These are phyloP conservation scores for Calliphora vicina DNA, from an alignment of 1,140 invertebrate species.

Conservation along the genomic window DNA sequence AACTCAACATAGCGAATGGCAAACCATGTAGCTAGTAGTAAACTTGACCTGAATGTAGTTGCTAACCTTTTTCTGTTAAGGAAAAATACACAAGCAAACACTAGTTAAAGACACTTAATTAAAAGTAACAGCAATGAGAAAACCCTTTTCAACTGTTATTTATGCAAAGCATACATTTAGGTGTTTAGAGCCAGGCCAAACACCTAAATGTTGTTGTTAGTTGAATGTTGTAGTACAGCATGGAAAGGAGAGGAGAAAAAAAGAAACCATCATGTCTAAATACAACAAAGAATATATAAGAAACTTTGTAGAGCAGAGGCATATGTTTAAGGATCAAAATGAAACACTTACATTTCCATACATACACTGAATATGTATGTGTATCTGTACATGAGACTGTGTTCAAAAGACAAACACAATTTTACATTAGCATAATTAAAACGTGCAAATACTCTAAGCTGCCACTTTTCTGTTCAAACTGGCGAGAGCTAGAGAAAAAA, in stretches of 20 bases:
- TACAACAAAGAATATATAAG: no score
- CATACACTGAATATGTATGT: no score
- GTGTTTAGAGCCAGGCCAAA: background rate
- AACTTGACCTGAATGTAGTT: background rate
- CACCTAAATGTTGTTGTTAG: no score
- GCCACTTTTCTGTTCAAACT: background rate
- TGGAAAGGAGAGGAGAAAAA: no score
- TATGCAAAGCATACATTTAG: background rate
- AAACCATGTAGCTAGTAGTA: background rate
- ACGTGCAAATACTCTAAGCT: background rate
- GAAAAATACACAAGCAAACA: background rate
- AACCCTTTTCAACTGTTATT: background rate
- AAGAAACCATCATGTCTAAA: no score
- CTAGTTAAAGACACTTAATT: background rate
- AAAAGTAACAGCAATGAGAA: background rate
- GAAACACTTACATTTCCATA: no score
- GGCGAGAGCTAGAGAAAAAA: no score
- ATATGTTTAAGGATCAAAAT: no score
- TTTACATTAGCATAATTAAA: slow-evolving; percentile 4
- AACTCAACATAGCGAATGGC: background rate
- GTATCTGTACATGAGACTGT: no score
- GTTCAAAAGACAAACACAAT: background rate
- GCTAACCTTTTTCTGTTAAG: no score
- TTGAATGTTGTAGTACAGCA: no score
- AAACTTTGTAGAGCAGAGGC: no score